A percentile compares a stretch with the other conserved stretches of the same genome.
Conservation (phyloP, 2,797 vertebrate genomes). For the Betta splendens region DNA sequence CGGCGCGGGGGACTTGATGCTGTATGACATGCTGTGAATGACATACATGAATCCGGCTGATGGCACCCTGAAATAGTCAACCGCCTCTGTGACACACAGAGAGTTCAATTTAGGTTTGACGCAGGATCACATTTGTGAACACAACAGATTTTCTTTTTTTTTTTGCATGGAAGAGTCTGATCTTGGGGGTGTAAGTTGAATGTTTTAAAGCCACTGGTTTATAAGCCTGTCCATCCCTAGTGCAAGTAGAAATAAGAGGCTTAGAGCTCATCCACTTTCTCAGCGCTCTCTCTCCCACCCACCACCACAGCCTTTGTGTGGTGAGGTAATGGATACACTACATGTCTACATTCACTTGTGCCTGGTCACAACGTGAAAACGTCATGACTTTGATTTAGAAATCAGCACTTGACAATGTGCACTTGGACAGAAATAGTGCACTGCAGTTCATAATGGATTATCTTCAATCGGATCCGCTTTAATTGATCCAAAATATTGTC, state of each 20-base stretch:
- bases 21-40: slow-evolving; percentile 29
- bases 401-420: not conserved
- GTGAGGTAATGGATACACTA: not conserved
- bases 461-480: not conserved
- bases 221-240: slow-evolving; percentile 63
- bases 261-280: slow-evolving; percentile 73
- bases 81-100: slow-evolving; percentile 5
- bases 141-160: not conserved
- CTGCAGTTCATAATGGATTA: not conserved
- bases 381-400: not conserved
- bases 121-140: slow-evolving; percentile 12
- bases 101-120: slow-evolving; percentile 17
- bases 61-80: slow-evolving; percentile 16
- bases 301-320: slow-evolving; percentile 19
- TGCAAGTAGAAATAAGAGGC: slow-evolving; percentile 76
- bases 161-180: too few relatives aligned
- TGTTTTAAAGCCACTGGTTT: slow-evolving; percentile 59
- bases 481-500: not conserved
- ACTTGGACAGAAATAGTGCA: too few relatives aligned
- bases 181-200: slow-evolving; percentile 41
- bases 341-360: slow-evolving; percentile 1
- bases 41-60: slow-evolving; percentile 48
- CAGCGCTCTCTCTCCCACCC: slow-evolving; percentile 23
- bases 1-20: slow-evolving; percentile 31
- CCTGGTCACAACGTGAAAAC: not conserved